Percentiles rank a stretch among this genome's conserved stretches.
Evolutionary conservation across 2,888 invertebrate genomes (phyloP).

Genomic region (Odontomyia ornata): DNA sequence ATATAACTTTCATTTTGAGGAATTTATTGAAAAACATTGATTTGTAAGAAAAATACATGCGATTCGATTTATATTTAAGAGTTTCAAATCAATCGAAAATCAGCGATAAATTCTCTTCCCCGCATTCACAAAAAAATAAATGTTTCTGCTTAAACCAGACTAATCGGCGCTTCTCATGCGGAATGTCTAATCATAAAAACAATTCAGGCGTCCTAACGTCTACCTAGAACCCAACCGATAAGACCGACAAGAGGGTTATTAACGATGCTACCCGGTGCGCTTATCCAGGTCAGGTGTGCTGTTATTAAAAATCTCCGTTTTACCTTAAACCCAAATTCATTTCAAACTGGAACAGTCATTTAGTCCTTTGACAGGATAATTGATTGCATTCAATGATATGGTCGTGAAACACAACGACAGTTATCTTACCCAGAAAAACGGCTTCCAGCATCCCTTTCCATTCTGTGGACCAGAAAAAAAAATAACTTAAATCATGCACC

Average conservation of each 20-base stretch:
- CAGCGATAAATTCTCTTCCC: no score
- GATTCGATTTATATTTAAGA: no score
- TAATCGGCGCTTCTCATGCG: constrained; percentile 45
- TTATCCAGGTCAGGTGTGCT: constrained; percentile 45
- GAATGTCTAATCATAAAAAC: constrained; percentile 20
- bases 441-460: constrained; percentile 20
- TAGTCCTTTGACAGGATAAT: constrained; percentile 42
- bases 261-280: constrained; percentile 26
- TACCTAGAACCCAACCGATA: constrained; percentile 29
- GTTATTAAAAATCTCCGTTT: not conserved
- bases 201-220: constrained; percentile 47
- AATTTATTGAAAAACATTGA: no score
- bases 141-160: constrained; percentile 43
- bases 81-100: no score
- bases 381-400: constrained; percentile 38
- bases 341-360: constrained; percentile 21
- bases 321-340: not conserved
- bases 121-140: no score
- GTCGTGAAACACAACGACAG: not conserved
- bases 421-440: constrained; percentile 1
- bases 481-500: not conserved
- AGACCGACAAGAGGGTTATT: constrained; percentile 30
- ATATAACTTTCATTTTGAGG: no score
- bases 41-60: no score
- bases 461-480: constrained; percentile 18